Evolutionary conservation across 2,888 invertebrate genomes (phyloP), one percentile per base, ranked within the genome.

Genomic region (Watsonalla binaria): DNA sequence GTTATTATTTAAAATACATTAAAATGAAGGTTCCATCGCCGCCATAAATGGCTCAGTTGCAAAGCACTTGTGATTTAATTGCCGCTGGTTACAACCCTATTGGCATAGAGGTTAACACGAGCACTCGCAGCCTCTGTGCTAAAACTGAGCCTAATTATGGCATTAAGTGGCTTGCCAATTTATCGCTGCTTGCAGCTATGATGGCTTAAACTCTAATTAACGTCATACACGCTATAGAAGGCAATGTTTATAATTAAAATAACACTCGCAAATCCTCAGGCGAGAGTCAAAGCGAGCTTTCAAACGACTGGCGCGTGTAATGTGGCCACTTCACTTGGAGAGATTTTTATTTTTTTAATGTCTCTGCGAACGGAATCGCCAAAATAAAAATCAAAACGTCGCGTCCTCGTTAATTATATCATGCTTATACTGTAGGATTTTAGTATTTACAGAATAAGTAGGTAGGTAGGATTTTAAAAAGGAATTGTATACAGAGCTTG

Each of bases 191-290:
- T 81, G 81, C 74, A 67, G 68, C 61, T 72, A 75, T 72, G 70
- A 86, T 80, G 69, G 70, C 80, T 63, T 84, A 83, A 83, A 80
- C 76, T 78, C 83, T 89, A 88, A 89, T 89, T 90, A 89, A 82
- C 85, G 85, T 85, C 42, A 42, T 42, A 5, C 8, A 8, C 42
- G 42, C 11, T 11, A 5, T 37, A 37, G 37, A 37, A 6, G 6
- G 83, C 87, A 88, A 89, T 87, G 88, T 88, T 88, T 81, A 89
- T 87, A 88, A 90, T 90, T 90, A 89, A 88, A 88, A 90, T 86
- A 88, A 87, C 86, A 84, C 88, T 88, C 75, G 69, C 72, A 68
- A 64, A 66, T 73, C 69, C 63, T 69, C 72, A 68, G 71, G 64
- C 70, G 73, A 68, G 70, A 78, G 75, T 89, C 87, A 90, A 90